A percentile compares a stretch with the other conserved stretches of the same genome.
These are phyloP conservation scores for Cheilosia vulpina DNA, from an alignment of 2,888 invertebrate genomes.

Conservation along the genomic window DNA sequence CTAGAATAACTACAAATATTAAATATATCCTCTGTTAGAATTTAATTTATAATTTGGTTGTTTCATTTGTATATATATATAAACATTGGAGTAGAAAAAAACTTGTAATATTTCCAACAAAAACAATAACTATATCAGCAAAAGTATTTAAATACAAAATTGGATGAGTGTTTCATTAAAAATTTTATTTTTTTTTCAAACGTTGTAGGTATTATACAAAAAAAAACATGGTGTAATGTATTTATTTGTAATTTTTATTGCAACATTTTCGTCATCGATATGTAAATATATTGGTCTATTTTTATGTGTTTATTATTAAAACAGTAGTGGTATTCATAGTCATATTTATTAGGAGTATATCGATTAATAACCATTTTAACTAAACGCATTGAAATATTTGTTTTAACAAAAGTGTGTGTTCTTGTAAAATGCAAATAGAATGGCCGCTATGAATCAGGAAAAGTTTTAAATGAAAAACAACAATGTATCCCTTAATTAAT, in stretches of 20 bases:
- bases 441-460: constrained; percentile 51
- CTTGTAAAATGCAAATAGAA: constrained; percentile 36
- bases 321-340: constrained; percentile 70
- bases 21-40: constrained; percentile 41
- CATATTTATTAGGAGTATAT: constrained; percentile 72
- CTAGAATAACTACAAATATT: constrained; percentile 50
- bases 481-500: constrained; percentile 30
- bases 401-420: constrained; percentile 34
- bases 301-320: constrained; percentile 41
- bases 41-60: constrained; percentile 30
- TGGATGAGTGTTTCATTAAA: constrained; percentile 31
- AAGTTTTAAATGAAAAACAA: neutral
- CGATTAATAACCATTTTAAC: constrained; percentile 50
- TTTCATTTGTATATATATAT: constrained; percentile 27
- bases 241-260: constrained; percentile 35
- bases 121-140: constrained; percentile 4
- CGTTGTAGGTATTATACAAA: constrained; percentile 15
- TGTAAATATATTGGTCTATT: constrained; percentile 62
- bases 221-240: constrained; percentile 4
- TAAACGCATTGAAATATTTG: constrained; percentile 16
- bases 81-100: constrained; percentile 18
- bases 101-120: constrained; percentile 30
- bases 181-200: constrained; percentile 18
- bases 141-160: constrained; percentile 45
- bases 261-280: constrained; percentile 30